Percentiles rank a stretch among this genome's conserved stretches.
These are phyloP conservation scores for Acanthornis magna DNA, from an alignment of 2,797 vertebrate genomes.

Conservation along the genomic window DNA sequence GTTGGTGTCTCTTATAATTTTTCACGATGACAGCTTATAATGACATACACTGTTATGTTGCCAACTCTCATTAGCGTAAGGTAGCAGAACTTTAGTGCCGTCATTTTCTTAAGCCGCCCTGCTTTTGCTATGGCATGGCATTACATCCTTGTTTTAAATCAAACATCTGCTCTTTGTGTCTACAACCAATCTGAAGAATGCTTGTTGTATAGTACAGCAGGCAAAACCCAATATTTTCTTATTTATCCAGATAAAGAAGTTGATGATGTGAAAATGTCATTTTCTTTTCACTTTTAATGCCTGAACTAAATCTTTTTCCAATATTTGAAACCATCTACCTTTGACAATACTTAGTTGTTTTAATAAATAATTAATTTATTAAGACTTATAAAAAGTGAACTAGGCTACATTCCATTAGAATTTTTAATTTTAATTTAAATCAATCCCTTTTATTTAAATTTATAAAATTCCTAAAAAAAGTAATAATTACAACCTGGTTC, in stretches of 20 bases:
- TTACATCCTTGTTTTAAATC: slow-evolving; percentile 37
- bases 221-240: background rate
- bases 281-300: background rate
- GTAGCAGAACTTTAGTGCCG: slow-evolving; percentile 2
- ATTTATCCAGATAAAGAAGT: background rate
- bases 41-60: slow-evolving; percentile 40
- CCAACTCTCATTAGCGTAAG: slow-evolving; percentile 37
- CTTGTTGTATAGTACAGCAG: background rate
- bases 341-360: background rate
- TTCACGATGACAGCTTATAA: slow-evolving; percentile 46
- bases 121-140: slow-evolving; percentile 5
- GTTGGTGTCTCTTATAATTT: slow-evolving; percentile 40
- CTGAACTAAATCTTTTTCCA: background rate
- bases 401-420: background rate
- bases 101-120: slow-evolving; percentile 4
- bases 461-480: background rate
- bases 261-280: background rate
- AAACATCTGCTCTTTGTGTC: slow-evolving; percentile 37
- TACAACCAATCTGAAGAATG: background rate
- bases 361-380: background rate
- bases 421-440: background rate
- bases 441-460: background rate
- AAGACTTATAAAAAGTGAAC: background rate
- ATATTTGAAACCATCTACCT: background rate
- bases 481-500: background rate